Evolutionary conservation across 2,113 vertebrate genomes (phyloP).

Genomic region (Myocastor coypus): DNA sequence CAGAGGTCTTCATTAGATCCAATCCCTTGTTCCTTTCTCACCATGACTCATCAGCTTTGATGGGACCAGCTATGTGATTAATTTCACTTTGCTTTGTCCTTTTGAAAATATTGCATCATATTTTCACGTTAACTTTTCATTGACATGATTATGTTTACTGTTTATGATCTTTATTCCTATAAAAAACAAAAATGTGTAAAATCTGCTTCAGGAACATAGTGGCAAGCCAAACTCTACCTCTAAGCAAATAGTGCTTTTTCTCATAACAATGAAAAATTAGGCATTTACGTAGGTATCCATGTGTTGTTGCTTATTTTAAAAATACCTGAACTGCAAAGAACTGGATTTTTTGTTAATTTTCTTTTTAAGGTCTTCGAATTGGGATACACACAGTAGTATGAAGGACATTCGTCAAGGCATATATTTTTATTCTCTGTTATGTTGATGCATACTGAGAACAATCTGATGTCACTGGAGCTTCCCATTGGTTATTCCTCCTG

Average conservation of each 20-base stretch:
- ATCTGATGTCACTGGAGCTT: background rate
- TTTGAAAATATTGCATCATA: conserved; percentile 15
- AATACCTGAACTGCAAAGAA: conserved; percentile 20
- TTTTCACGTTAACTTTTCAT: conserved; percentile 57
- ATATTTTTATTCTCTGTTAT: background rate
- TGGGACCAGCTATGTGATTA: background rate
- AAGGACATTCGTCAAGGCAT: background rate
- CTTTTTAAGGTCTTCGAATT: conserved; percentile 30
- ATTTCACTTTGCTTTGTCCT: conserved; percentile 44
- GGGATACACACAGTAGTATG: background rate
- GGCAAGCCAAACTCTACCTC: background rate
- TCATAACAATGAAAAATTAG: background rate
- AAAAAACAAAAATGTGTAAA: background rate
- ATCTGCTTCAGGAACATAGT: background rate
- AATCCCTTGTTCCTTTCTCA: conserved; percentile 52
- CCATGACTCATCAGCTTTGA: conserved; percentile 56
- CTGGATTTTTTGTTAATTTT: conserved; percentile 8
- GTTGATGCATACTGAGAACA: background rate
- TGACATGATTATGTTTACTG: background rate
- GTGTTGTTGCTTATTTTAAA: conserved; percentile 43
- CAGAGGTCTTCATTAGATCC: conserved; percentile 52
- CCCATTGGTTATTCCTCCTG: background rate
- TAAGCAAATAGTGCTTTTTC: conserved; percentile 40
- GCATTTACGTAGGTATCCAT: background rate
- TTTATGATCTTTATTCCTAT: conserved; percentile 34